These are phyloP conservation scores for Galerucella calmariensis DNA, from an alignment of 2,888 invertebrate species.

Conservation along the genomic window DNA sequence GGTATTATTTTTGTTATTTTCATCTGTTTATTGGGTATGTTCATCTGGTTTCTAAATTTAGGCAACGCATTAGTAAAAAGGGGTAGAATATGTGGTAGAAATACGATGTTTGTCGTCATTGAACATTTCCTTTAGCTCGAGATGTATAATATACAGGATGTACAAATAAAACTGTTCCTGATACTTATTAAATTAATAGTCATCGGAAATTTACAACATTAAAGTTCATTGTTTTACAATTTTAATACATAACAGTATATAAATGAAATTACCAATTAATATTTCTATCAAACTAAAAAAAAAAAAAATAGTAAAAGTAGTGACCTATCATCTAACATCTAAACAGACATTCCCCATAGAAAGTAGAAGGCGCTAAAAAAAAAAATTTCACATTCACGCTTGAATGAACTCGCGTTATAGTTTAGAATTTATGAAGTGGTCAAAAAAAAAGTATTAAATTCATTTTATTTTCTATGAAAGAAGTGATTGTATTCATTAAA, in stretches of 20 bases:
- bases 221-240: no score
- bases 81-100: neutral
- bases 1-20: constrained; percentile 6
- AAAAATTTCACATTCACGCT: constrained; percentile 14
- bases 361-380: constrained; percentile 9
- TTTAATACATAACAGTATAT: neutral
- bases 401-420: neutral
- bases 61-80: neutral
- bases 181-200: neutral
- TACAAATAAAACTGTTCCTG: neutral
- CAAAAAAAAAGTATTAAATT: neutral
- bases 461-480: no score
- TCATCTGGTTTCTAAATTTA: constrained; percentile 15
- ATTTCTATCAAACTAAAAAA: neutral
- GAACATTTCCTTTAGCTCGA: neutral
- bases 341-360: neutral
- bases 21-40: neutral
- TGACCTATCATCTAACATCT: neutral
- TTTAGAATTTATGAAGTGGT: neutral
- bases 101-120: neutral
- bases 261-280: neutral
- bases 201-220: neutral
- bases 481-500: no score
- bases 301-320: constrained; percentile 14
- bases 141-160: neutral